Evolutionary conservation across 2,113 vertebrate species (phyloP).

Genomic region (Lethenteron reissneri): DNA sequence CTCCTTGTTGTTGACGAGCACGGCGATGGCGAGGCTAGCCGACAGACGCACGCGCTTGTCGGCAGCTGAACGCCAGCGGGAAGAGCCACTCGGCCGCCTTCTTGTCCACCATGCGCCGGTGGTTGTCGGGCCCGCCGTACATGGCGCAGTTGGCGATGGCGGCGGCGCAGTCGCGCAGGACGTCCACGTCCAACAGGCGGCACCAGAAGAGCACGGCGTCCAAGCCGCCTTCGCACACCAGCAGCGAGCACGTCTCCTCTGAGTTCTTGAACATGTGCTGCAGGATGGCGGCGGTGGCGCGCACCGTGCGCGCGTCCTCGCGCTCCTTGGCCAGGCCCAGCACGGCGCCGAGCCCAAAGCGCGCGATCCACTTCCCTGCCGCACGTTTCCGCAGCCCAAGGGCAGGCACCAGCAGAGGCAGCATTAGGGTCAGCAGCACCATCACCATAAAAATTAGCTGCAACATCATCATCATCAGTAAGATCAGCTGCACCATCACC

Average conservation of each 20-base stretch:
- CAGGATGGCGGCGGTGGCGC: constrained; percentile 58
- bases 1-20: constrained; percentile 69
- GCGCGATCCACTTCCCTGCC: constrained; percentile 66
- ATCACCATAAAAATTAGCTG: background rate
- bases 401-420: too few relatives aligned
- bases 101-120: constrained; percentile 80
- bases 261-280: constrained; percentile 99
- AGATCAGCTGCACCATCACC: too few relatives aligned
- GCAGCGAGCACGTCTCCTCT: constrained; percentile 59
- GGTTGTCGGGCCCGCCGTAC: constrained; percentile 62
- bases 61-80: constrained; percentile 70
- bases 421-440: background rate
- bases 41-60: constrained; percentile 66
- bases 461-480: background rate
- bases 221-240: constrained; percentile 58
- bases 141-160: constrained; percentile 87
- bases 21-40: constrained; percentile 62
- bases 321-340: constrained; percentile 59
- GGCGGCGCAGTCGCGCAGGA: constrained; percentile 70
- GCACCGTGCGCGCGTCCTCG: constrained; percentile 47
- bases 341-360: constrained; percentile 61
- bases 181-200: constrained; percentile 43
- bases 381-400: background rate
- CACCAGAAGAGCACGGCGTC: constrained; percentile 85
- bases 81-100: constrained; percentile 81